Base-by-base conservation (phyloP, 2,113 vertebrate genomes). In the Antechinus flavipes region DNA sequence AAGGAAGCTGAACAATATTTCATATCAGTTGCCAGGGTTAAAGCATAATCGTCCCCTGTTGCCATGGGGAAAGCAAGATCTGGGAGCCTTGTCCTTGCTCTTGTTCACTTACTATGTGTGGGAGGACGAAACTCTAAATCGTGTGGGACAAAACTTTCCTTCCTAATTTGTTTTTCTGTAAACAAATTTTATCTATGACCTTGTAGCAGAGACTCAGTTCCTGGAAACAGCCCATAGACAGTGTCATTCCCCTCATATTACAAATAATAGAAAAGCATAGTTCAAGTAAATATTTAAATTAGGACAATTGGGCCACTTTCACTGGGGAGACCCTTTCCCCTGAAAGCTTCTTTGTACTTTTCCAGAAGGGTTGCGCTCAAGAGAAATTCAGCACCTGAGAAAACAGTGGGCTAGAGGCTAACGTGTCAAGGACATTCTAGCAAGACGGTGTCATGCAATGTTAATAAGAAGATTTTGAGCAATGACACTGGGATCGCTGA, bases 281-380 rank as follows among this genome's bases (percentile, higher is more conserved):
- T 98, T 98, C 98, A 98, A 98, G 97, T 98, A 98, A 99, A 98
- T 98, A 98, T 98, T 98, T 98, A 97, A 95, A 97, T 95, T 93
- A 96, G 96, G 94, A 92, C 96, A 89, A 95, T 96, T 95, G 93
- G 96, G 93, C 94, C 97, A 76, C 19, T 94, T 93, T 96, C 93
- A 94, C 96, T 98, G 94, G 90, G 54, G 47, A 95, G 93, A 96
- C 95, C 97, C 55, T 95, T 98, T 96, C 27, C 1, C 91, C 95
- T 94, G 84, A 61, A 6, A 11, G 92, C 35, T 91, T 8, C 91
- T 97, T 97, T 95, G 27, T 92, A 91, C 95, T 95, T 96, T 93
- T 97, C n/a, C 91, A 94, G 90, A 1, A 0, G 25, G 11, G 52
- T 47, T 52, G 27, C 35, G 0, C 92, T 95, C 0, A 0, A 91